These are phyloP conservation scores for Spicauda simplicius DNA, from an alignment of 2,888 invertebrate genomes.

Conservation along the genomic window DNA sequence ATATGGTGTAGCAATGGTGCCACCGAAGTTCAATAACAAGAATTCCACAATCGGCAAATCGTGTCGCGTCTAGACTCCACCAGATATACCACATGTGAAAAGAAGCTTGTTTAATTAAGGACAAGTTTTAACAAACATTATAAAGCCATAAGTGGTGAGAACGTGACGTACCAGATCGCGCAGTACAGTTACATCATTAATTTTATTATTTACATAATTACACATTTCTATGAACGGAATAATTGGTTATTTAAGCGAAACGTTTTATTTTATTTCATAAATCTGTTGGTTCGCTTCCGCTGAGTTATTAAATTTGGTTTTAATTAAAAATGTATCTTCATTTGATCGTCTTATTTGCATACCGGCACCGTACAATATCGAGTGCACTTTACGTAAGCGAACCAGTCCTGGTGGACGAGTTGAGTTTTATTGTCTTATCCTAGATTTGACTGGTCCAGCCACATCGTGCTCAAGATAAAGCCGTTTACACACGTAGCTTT, in stretches of 20 bases:
- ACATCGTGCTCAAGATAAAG: conserved; percentile 23
- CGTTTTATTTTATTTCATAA: conserved; percentile 66
- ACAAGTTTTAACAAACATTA: conserved; percentile 24
- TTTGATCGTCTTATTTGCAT: conserved; percentile 57
- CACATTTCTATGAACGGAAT: conserved; percentile 50
- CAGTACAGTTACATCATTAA: conserved; percentile 41
- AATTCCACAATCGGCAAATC: too few species aligned
- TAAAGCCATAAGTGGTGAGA: conserved; percentile 23
- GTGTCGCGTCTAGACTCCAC: too few species aligned
- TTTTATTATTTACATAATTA: conserved; percentile 49
- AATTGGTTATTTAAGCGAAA: conserved; percentile 57
- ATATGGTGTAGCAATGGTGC: too few species aligned
- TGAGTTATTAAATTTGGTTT: conserved; percentile 54
- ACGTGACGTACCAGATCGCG: conserved; percentile 32
- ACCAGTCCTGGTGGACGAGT: conserved; percentile 41
- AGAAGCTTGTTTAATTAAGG: conserved; percentile 18
- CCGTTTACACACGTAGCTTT: not conserved
- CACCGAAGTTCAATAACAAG: too few species aligned
- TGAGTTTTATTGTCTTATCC: conserved; percentile 67
- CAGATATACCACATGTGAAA: not conserved
- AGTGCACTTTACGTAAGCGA: conserved; percentile 52
- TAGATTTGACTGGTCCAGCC: conserved; percentile 33
- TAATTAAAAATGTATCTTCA: conserved; percentile 55
- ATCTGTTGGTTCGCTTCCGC: conserved; percentile 69
- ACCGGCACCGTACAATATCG: conserved; percentile 56